These are phyloP conservation scores for Micrasema longulum DNA, from an alignment of 1,140 invertebrate genomes.

Conservation along the genomic window DNA sequence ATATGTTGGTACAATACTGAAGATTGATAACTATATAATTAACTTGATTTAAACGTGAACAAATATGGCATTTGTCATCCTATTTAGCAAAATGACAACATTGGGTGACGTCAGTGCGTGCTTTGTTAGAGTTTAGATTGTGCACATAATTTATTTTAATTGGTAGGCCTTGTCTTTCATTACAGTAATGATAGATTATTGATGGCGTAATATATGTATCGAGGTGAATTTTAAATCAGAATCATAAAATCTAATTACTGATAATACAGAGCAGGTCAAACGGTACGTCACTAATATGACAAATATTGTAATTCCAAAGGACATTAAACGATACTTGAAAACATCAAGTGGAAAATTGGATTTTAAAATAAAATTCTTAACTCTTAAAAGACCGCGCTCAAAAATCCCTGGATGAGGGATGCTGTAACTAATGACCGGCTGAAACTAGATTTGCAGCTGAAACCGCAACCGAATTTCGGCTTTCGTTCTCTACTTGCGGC, in stretches of 20 bases:
- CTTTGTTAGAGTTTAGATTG: slow-evolving; percentile 18
- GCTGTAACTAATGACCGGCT: too few relatives aligned
- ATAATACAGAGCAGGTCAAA: background rate
- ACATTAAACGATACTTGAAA: too few relatives aligned
- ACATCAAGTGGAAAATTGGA: too few relatives aligned
- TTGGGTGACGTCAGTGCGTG: slow-evolving; percentile 2
- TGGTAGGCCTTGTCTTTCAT: slow-evolving; percentile 16
- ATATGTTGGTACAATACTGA: background rate
- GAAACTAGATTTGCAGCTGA: too few relatives aligned
- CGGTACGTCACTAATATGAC: too few relatives aligned
- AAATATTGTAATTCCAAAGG: too few relatives aligned
- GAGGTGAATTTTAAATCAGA: slow-evolving; percentile 1
- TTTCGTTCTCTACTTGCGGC: too few relatives aligned
- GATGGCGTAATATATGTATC: slow-evolving; percentile 14
- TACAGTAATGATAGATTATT: slow-evolving; percentile 22
- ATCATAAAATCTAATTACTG: too few relatives aligned
- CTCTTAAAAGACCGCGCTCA: too few relatives aligned
- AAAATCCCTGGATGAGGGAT: too few relatives aligned
- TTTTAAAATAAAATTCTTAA: too few relatives aligned
- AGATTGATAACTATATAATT: background rate
- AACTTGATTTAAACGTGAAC: slow-evolving; percentile 2
- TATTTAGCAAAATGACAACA: slow-evolving; percentile 29
- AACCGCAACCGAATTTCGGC: too few relatives aligned
- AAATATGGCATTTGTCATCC: slow-evolving; percentile 9
- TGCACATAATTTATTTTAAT: slow-evolving; percentile 22